phyloP scores from a whole-genome alignment of 1,140 invertebrate species.

The Megathymus violae region DNA sequence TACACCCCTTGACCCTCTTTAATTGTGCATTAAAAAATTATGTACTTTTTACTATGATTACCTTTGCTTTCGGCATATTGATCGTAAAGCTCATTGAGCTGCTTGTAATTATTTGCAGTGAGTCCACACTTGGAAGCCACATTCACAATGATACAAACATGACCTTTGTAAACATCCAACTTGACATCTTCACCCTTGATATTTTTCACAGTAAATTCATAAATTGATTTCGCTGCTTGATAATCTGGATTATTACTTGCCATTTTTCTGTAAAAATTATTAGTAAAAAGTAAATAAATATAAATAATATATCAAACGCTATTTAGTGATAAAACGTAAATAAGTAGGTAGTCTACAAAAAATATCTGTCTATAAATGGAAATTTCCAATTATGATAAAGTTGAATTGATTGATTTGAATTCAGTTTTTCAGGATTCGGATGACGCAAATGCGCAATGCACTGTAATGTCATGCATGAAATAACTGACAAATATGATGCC shows the following conservation, averaged over 20 bases:
- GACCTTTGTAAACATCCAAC: constrained; percentile 89
- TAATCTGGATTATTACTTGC: constrained; percentile 68
- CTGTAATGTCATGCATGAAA: too few species aligned
- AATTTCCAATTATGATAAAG: too few species aligned
- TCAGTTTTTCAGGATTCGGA: too few species aligned
- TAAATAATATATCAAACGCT: too few species aligned
- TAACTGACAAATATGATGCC: constrained; percentile 3
- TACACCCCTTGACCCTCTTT: too few species aligned
- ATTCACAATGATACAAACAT: constrained; percentile 93
- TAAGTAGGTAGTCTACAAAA: too few species aligned
- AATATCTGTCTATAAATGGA: too few species aligned
- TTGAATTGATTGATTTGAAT: too few species aligned
- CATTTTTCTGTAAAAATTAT: constrained; percentile 65
- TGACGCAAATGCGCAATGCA: too few species aligned
- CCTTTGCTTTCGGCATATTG: constrained; percentile 86
- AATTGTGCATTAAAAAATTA: too few species aligned
- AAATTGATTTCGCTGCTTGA: constrained; percentile 87
- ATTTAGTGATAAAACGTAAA: too few species aligned
- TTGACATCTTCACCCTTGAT: constrained; percentile 91
- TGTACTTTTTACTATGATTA: constrained; percentile 44
- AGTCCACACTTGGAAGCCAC: constrained; percentile 95
- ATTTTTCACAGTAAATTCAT: constrained; percentile 90
- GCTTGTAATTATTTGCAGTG: constrained; percentile 92
- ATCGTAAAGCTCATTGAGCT: constrained; percentile 90
- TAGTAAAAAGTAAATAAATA: constrained; percentile 23